Conservation (phyloP, 2,113 vertebrate species). For the Pagrus major region DNA sequence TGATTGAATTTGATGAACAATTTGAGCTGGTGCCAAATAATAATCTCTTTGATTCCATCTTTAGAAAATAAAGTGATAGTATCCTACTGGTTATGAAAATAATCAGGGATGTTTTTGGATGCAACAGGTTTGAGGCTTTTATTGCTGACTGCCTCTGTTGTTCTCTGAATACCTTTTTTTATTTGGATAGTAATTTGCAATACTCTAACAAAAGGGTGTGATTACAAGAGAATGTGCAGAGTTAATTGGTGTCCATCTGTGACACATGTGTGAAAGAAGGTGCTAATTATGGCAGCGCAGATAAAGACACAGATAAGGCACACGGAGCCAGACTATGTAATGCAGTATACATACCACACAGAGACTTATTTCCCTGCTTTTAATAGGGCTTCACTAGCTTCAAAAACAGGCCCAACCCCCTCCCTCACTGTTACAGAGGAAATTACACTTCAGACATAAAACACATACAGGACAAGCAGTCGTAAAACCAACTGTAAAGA, state of each 20-base stretch:
- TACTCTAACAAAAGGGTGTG: background rate
- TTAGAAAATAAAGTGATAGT: background rate
- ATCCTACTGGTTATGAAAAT: background rate
- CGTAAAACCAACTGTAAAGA: constrained; percentile 43
- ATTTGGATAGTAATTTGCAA: constrained; percentile 3
- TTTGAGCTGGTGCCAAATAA: background rate
- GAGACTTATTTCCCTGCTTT: constrained; percentile 53
- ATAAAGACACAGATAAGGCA: constrained; percentile 27
- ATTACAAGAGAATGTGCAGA: background rate
- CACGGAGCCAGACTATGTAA: background rate
- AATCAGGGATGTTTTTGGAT: background rate
- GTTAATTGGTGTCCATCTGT: constrained; percentile 24
- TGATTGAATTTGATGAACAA: background rate
- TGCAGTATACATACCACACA: constrained; percentile 37
- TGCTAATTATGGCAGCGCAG: constrained; percentile 39
- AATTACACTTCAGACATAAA: constrained; percentile 67
- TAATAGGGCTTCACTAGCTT: constrained; percentile 35
- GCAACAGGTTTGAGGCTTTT: background rate
- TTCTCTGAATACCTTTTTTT: constrained; percentile 5
- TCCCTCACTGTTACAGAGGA: constrained; percentile 47
- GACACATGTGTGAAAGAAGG: background rate
- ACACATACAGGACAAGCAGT: constrained; percentile 31
- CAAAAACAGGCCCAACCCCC: constrained; percentile 44
- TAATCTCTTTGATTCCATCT: background rate
- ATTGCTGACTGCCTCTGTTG: background rate